Percentiles rank a stretch among this genome's conserved stretches.
phyloP scores from a whole-genome alignment of 2,888 invertebrate species.

The Ferdinandea cuprea region DNA sequence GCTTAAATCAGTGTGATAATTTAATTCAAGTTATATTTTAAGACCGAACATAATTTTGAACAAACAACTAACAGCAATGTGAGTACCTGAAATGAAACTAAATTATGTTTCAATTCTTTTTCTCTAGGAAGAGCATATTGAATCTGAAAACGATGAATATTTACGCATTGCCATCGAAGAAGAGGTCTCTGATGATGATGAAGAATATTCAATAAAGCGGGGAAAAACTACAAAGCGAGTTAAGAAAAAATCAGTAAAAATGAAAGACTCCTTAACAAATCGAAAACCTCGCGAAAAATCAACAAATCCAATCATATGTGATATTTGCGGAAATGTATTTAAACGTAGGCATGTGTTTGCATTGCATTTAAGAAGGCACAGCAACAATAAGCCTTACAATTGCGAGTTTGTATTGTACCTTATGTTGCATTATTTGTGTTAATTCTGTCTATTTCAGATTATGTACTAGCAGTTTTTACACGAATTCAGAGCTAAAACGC shows the following conservation, averaged over 20 bases:
- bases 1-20: neutral
- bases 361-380: slow-evolving; percentile 49
- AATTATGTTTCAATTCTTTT: neutral
- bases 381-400: slow-evolving; percentile 51
- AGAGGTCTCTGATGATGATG: neutral
- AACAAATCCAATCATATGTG: slow-evolving; percentile 22
- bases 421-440: neutral
- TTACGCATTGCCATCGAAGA: neutral
- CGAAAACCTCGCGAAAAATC: neutral
- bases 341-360: slow-evolving; percentile 34
- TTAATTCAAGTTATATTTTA: neutral
- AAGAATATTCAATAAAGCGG: neutral
- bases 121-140: no score
- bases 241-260: slow-evolving; percentile 1
- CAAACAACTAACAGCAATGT: neutral
- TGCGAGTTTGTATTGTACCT: slow-evolving; percentile 55
- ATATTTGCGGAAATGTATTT: slow-evolving; percentile 53
- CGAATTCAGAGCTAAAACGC: slow-evolving; percentile 52
- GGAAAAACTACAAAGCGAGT: slow-evolving; percentile 10
- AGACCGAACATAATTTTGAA: neutral
- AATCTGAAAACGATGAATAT: neutral
- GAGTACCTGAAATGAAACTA: neutral
- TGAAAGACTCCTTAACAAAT: neutral
- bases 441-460: slow-evolving; percentile 16
- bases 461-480: slow-evolving; percentile 51